Conservation (phyloP, 35 echinoderm and acorn worm species). For the Amphiura filiformis region DNA sequence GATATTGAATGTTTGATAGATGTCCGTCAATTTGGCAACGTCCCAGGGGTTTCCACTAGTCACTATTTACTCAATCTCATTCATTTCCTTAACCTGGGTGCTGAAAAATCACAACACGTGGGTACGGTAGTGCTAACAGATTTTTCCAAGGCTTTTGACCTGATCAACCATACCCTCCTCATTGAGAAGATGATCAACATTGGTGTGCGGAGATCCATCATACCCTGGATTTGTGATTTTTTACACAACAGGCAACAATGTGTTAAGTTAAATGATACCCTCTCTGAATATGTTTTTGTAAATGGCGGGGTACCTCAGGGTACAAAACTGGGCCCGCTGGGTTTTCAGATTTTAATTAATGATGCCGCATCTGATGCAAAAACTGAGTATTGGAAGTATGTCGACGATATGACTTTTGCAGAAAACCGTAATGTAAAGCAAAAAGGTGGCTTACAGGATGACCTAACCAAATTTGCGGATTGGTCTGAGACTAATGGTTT, state of each 20-base stretch:
- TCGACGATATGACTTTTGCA: conserved; percentile 48
- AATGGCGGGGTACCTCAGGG: conserved; percentile 59
- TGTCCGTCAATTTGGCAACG: conserved; percentile 56
- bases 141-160: conserved; percentile 52
- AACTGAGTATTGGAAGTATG: conserved; percentile 52
- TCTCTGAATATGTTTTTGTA: conserved; percentile 26
- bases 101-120: conserved; percentile 16
- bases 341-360: conserved; percentile 55
- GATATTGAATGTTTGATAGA: conserved; percentile 14
- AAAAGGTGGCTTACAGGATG: not conserved
- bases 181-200: conserved; percentile 36
- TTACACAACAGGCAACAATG: conserved; percentile 24
- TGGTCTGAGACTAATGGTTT: conserved; percentile 8
- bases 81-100: conserved; percentile 31
- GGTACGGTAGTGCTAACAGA: conserved; percentile 45
- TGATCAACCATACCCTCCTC: conserved; percentile 25
- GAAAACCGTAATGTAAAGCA: conserved; percentile 7
- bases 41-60: conserved; percentile 32
- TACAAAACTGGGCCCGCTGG: conserved; percentile 48
- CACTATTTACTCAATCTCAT: conserved; percentile 41
- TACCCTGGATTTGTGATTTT: conserved; percentile 50
- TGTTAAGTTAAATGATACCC: conserved; percentile 28
- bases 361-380: conserved; percentile 24
- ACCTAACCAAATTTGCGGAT: not conserved
- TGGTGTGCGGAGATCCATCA: conserved; percentile 24